Percentiles rank a stretch among this genome's conserved stretches.
phyloP scores from a whole-genome alignment of 2,797 vertebrate genomes.

The Lacerta agilis region DNA sequence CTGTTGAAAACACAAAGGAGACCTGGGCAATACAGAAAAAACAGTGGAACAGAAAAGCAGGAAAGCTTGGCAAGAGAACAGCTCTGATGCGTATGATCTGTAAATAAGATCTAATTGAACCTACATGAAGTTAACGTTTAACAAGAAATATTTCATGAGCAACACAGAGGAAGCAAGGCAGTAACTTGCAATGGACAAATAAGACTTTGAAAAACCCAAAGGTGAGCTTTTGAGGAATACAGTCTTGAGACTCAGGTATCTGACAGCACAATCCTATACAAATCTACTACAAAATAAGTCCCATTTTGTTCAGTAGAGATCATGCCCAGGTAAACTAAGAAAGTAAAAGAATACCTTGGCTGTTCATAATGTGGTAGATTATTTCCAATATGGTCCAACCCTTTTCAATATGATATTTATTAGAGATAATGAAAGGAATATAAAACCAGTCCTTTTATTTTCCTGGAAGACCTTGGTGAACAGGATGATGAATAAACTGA shows the following conservation, averaged over 20 bases:
- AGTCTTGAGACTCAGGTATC: neutral
- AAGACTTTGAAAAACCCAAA: neutral
- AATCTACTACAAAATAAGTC: no score
- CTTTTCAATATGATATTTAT: neutral
- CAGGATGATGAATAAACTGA: conserved; percentile 7
- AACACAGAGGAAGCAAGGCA: neutral
- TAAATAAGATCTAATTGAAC: neutral
- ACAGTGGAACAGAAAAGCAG: neutral
- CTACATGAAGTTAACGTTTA: neutral
- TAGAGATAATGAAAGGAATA: neutral
- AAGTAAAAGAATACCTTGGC: neutral
- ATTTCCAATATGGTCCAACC: neutral
- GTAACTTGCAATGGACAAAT: neutral
- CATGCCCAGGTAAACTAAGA: no score
- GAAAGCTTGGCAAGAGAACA: neutral
- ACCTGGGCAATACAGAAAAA: neutral
- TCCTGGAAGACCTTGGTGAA: conserved; percentile 6
- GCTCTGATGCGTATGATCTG: neutral
- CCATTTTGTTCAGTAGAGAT: no score
- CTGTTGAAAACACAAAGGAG: conserved; percentile 18
- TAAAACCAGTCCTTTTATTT: neutral
- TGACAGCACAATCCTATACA: neutral
- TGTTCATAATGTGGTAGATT: neutral
- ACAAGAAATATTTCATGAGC: neutral
- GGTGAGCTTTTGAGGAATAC: neutral